Evolutionary conservation across 2,888 invertebrate species (phyloP), one percentile per base, ranked within the genome.

Genomic region (Lysandra coridon): DNA sequence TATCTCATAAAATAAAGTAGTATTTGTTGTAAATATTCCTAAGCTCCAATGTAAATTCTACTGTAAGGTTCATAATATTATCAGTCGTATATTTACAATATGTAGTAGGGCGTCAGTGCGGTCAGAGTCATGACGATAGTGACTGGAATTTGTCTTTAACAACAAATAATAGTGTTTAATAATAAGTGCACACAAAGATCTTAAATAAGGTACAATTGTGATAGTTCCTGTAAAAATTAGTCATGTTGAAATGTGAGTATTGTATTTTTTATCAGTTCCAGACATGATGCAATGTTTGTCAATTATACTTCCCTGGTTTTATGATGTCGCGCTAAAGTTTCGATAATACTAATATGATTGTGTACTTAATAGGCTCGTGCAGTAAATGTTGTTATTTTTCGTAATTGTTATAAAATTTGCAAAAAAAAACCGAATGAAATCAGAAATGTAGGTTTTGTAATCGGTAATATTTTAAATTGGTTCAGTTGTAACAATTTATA

Each of bases 181-280:
- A 64, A 30, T 30, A 69, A 33, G 69, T 69, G 37, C 5, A 12
- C n/a, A 60, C 30, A 44, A 1, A 78, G 60, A 40, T 78, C 78
- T 78, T 23, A 60, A 17, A 23, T 37, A 14, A 12, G 6, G 62
- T 62, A 23, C 23, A n/a, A 62, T 7, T 6, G 7, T 37, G 3
- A 64, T 4, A 64, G 69, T 69, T 69, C 69, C 33, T 33, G 33
- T 14, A 4, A 37, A 69, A 33, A 30, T 37, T 17, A 76, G 53
- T 33, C 6, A 78, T 78, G 78, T 78, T 78, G 44, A 78, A 69
- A 49, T 64, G 78, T 78, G 30, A 69, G 78, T 78, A 44, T 7
- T 12, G 7, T 40, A 78, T 62, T 6, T 64, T 78, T 62, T 44
- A 62, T 62, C 40, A 49, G 53, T 75, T 33, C 44, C 44, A 10